These are phyloP conservation scores for Amphiprion percula DNA, from an alignment of 2,113 vertebrate genomes.

Conservation along the genomic window DNA sequence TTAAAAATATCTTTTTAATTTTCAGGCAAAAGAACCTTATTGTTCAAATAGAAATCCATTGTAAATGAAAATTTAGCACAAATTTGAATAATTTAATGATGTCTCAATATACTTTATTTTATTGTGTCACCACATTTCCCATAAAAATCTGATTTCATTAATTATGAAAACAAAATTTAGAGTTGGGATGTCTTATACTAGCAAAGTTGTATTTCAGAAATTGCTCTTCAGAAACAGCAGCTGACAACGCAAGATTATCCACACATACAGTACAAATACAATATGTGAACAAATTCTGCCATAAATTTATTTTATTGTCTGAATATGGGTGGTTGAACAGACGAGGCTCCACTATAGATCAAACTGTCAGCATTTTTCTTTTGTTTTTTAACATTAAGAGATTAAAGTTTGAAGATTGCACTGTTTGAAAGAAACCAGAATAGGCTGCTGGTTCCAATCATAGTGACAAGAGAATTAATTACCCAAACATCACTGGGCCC, in stretches of 20 bases:
- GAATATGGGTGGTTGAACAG: not conserved
- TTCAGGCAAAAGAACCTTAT: too few species aligned
- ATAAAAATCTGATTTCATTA: too few species aligned
- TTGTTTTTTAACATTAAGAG: conserved; percentile 3
- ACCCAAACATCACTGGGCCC: not conserved
- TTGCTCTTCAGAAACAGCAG: too few species aligned
- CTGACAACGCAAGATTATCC: not conserved
- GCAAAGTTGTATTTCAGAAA: too few species aligned
- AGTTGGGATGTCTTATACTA: too few species aligned
- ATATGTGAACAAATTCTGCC: not conserved
- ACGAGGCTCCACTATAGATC: not conserved
- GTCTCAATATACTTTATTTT: too few species aligned
- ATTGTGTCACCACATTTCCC: too few species aligned
- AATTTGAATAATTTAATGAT: too few species aligned
- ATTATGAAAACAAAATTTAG: too few species aligned
- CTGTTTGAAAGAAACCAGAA: conserved; percentile 17
- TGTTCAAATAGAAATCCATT: too few species aligned
- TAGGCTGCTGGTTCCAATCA: conserved; percentile 26
- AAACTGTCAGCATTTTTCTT: not conserved
- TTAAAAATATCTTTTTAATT: too few species aligned
- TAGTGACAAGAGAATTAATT: conserved; percentile 13
- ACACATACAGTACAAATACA: not conserved
- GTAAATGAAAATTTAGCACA: too few species aligned
- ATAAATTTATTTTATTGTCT: not conserved
- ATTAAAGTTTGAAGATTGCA: not conserved